Conservation (phyloP, 2,113 vertebrate species). For the Capra hircus region DNA sequence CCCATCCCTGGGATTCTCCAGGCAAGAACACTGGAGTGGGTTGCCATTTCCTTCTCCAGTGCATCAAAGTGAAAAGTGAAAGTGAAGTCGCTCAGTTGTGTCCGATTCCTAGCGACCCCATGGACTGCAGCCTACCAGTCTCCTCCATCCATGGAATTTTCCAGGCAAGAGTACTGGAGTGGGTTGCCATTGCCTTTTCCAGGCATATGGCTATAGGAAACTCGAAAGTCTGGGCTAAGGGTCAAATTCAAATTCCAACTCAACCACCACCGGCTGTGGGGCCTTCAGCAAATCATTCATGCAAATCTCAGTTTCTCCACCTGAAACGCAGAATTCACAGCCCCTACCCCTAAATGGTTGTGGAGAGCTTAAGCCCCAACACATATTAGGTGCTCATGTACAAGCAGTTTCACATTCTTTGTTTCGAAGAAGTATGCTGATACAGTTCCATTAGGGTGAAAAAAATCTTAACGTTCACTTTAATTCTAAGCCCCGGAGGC, state of each 20-base stretch:
- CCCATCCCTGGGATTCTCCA: too few species aligned
- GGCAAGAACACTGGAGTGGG: too few species aligned
- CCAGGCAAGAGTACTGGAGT: too few species aligned
- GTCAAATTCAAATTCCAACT: not conserved
- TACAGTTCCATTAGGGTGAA: slow-evolving; percentile 53
- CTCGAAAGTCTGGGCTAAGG: not conserved
- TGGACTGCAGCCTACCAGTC: too few species aligned
- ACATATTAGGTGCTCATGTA: not conserved
- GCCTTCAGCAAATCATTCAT: not conserved
- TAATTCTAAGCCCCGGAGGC: slow-evolving; percentile 74
- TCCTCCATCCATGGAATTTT: too few species aligned
- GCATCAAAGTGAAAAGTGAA: too few species aligned
- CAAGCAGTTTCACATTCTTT: not conserved
- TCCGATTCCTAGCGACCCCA: too few species aligned
- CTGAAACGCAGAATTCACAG: not conserved
- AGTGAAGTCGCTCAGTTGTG: too few species aligned
- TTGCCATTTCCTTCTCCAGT: too few species aligned
- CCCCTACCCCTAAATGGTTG: not conserved
- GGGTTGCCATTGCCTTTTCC: too few species aligned
- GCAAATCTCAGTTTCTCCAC: not conserved
- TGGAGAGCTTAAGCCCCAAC: not conserved
- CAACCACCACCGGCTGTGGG: not conserved
- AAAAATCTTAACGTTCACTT: slow-evolving; percentile 71
- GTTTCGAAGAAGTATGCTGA: not conserved
- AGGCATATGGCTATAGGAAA: not conserved